phyloP scores from a whole-genome alignment of 2,888 invertebrate species.

The Dinocampus coccinellae region DNA sequence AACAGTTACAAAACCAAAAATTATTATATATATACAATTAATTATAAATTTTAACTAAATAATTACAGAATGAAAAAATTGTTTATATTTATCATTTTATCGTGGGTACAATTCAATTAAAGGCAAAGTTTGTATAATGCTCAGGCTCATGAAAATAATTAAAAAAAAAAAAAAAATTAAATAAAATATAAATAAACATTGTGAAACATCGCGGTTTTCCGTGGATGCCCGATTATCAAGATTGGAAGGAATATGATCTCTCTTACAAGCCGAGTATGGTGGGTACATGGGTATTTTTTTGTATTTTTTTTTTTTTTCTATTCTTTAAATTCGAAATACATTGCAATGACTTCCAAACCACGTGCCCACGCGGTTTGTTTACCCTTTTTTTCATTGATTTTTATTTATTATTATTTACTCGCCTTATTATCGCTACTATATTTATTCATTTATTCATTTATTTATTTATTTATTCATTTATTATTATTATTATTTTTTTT shows the following conservation, averaged over 20 bases:
- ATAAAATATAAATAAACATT: constrained; percentile 27
- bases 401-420: constrained; percentile 20
- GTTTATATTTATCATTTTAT: constrained; percentile 17
- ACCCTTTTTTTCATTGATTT: constrained; percentile 6
- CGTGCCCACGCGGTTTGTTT: constrained; percentile 32
- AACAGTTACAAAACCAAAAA: constrained; percentile 33
- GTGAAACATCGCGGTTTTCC: constrained; percentile 46
- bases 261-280: constrained; percentile 59
- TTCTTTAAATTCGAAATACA: constrained; percentile 28
- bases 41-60: constrained; percentile 38
- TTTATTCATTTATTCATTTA: too few relatives aligned
- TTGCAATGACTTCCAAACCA: constrained; percentile 32
- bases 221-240: constrained; percentile 45
- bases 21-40: constrained; percentile 42
- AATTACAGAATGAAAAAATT: constrained; percentile 20
- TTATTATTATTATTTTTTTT: too few relatives aligned
- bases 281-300: constrained; percentile 50
- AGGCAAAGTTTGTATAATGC: too few relatives aligned
- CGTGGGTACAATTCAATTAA: background rate
- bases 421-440: constrained; percentile 39
- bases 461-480: too few relatives aligned
- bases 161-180: constrained; percentile 34
- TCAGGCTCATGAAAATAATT: background rate
- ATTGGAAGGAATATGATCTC: constrained; percentile 63
- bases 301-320: constrained; percentile 45